Base-by-base conservation (phyloP, 2,888 invertebrate species). In the Eustalomyia histrio region DNA sequence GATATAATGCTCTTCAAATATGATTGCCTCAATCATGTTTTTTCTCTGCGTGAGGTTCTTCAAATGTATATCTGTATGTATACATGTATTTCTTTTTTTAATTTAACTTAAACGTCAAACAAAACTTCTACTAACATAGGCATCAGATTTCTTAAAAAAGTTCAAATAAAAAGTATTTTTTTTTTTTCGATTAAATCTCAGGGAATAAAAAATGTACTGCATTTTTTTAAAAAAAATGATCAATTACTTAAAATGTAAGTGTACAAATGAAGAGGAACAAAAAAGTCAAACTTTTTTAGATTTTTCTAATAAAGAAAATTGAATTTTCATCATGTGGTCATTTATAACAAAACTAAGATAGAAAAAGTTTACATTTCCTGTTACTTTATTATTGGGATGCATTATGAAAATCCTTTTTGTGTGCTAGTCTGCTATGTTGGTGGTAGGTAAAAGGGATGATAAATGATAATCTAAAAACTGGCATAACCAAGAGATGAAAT, bases 321-420 rank as follows among this genome's bases (percentile, higher is more conserved):
- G 87, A 88, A 88, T 88, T 88, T 88, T 87, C 87, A 88, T 85
- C 87, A 88, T 87, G 86, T 86, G 87, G 86, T 86, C 85, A 85
- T 84, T 79, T 80, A 83, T 82, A 76, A 81, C 72, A 29, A 65
- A 72, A 63, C 57, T 24, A 69, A 43, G 43, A 35, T 60, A 61
- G 63, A 80, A 80, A 69, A 80, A 75, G 76, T 78, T 68, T 63
- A 68, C 21, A 68, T 57, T 57, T 76, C 73, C 76, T 71, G 65
- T 79, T 76, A 50, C 61, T 76, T 53, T 21, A 73, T 73, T 61
- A 76, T 76, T 76, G 65, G 60, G 50, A 65, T 76, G 69, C 64
- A 81, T 76, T 76, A 76, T 71, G 71, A 74, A 78, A 60, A 80
- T 65, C 69, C 55, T 61, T 33, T 60, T 35, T 67, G 55, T 72